Conservation (phyloP, 2,797 vertebrate genomes). For the Acestrorhynchus altus region DNA sequence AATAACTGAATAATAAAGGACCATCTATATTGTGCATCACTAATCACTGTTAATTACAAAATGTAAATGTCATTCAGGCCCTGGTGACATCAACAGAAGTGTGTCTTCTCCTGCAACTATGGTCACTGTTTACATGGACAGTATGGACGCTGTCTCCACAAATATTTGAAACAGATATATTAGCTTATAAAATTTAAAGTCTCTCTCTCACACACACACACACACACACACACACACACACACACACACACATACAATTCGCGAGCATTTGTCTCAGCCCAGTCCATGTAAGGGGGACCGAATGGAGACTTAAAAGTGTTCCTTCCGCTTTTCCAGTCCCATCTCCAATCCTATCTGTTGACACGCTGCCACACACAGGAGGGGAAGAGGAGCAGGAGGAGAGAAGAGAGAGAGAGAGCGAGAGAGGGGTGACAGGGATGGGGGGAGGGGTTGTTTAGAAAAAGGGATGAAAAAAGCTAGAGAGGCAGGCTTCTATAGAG, state of each 20-base stretch:
- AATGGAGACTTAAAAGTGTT: slow-evolving; percentile 64
- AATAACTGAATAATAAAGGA: too few relatives aligned
- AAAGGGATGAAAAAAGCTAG: slow-evolving; percentile 69
- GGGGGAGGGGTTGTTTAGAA: slow-evolving; percentile 74
- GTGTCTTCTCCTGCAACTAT: neutral
- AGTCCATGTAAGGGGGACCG: slow-evolving; percentile 17
- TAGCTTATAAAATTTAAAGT: neutral
- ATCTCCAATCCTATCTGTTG: slow-evolving; percentile 81
- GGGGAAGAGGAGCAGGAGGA: slow-evolving; percentile 60
- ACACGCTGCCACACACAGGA: slow-evolving; percentile 47
- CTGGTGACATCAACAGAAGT: neutral
- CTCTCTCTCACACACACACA: slow-evolving; percentile 8
- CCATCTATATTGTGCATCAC: too few relatives aligned
- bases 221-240: slow-evolving; percentile 2
- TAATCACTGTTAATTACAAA: too few relatives aligned
- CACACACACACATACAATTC: neutral
- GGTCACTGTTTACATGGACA: neutral
- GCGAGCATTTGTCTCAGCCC: slow-evolving; percentile 13
- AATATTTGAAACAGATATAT: neutral
- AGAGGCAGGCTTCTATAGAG: slow-evolving; percentile 75
- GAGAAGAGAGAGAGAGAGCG: too few relatives aligned
- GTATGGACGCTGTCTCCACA: neutral
- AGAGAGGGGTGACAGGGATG: slow-evolving; percentile 61
- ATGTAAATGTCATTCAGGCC: too few relatives aligned
- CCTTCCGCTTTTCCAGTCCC: slow-evolving; percentile 75